phyloP scores from a whole-genome alignment of 2,888 invertebrate species.

The Leptogaster cylindrica region DNA sequence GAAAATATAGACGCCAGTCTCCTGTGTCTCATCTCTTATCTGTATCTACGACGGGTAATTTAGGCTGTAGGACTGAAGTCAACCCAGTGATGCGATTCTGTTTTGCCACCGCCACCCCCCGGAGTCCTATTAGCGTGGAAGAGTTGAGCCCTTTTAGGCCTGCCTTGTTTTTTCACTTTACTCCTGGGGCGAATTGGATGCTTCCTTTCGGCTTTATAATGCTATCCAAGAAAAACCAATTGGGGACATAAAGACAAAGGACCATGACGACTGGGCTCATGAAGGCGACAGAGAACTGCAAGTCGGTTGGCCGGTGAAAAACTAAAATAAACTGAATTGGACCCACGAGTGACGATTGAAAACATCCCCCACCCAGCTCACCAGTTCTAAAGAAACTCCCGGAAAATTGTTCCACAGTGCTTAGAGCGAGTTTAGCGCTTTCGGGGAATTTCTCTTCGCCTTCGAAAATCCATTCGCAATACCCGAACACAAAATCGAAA shows the following conservation, averaged over 20 bases:
- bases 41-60: constrained; percentile 34
- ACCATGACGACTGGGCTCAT: not conserved
- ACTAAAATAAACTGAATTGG: constrained; percentile 9
- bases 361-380: not conserved
- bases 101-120: constrained; percentile 2
- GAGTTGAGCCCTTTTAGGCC: constrained; percentile 18
- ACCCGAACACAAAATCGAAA: constrained; percentile 1
- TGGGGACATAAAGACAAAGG: constrained; percentile 26
- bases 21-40: constrained; percentile 24
- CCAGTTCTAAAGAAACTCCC: not conserved
- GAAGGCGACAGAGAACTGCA: not conserved
- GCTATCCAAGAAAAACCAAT: not conserved
- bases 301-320: constrained; percentile 8
- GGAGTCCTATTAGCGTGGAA: constrained; percentile 25
- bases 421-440: not conserved
- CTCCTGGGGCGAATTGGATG: constrained; percentile 8
- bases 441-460: no score
- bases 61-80: constrained; percentile 25
- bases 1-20: constrained; percentile 27
- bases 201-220: constrained; percentile 15
- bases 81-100: constrained; percentile 25
- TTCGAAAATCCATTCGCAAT: no score
- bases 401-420: not conserved
- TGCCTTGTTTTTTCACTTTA: not conserved
- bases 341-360: constrained; percentile 2